Evolutionary conservation across 2,113 vertebrate species (phyloP).

Genomic region (Vireo altiloquus): DNA sequence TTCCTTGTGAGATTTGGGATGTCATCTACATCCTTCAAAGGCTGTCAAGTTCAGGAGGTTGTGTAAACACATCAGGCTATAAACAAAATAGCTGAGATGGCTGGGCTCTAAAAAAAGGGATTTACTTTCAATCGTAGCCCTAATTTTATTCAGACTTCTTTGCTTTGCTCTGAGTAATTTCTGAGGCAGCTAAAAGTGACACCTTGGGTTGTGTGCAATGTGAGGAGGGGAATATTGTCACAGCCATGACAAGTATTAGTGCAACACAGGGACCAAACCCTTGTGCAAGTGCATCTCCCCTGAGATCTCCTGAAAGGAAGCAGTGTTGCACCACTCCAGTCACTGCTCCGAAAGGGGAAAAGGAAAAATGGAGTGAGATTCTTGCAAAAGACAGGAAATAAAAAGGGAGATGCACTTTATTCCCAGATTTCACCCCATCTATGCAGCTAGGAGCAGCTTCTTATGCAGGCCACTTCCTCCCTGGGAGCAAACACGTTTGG

Average conservation of each 20-base stretch:
- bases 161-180: background rate
- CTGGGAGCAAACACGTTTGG: background rate
- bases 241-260: background rate
- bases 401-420: background rate
- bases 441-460: background rate
- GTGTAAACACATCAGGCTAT: background rate
- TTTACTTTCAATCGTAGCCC: background rate
- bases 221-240: background rate
- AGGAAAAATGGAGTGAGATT: background rate
- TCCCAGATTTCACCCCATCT: background rate
- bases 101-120: background rate
- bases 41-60: background rate
- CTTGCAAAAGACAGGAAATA: background rate
- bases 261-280: background rate
- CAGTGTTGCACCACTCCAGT: background rate
- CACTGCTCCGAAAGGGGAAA: background rate
- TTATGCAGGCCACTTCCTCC: background rate
- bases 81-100: background rate
- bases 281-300: constrained; percentile 13
- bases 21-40: background rate
- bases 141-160: background rate
- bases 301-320: background rate
- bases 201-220: background rate
- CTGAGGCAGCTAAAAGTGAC: background rate
- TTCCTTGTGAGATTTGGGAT: background rate